Base-by-base conservation (phyloP, 2,888 invertebrate species). In the Dicycla oo region DNA sequence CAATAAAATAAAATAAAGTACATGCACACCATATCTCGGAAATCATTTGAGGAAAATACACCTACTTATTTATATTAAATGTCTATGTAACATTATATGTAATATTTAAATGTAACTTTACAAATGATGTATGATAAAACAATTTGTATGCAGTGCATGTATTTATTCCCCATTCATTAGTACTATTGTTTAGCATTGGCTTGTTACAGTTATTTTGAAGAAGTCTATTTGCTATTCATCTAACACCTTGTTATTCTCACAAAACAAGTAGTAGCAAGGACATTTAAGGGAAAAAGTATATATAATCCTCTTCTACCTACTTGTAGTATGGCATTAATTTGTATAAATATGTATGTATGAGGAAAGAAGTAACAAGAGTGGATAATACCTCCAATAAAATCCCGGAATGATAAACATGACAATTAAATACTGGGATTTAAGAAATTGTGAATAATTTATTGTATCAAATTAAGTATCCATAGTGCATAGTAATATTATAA, bases 101-200 rank as follows among this genome's bases (percentile, higher is more conserved):
- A 51, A 73, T 64, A 65, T 76, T 61, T 38, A 64, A 64, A 81
- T 81, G 30, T 68, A 47, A 40, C 49, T 47, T 18, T 40, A 64
- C 54, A 49, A 60, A 60, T 71, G 26, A 63, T 74, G 34, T n/a
- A 75, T n/a, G 51, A 74, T 74, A 74, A 53, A n/a, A 66, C n/a
- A 23, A 68, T 81, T 81, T 75, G 77, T 68, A 76, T 81, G 67
- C 63, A 23, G 51, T 43, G 56, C 40, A 45, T 53, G 20, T 64
- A 43, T 18, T 54, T 64, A 43, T 18, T 54, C 8, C 20, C 18
- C 23, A 76, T 78, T 81, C 81, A 60, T 45, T 60, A 81, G 3
- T n/a, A n/a, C 47, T 68, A 64, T 67, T 68, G 58, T 75, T 56
- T 64, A 40, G 2, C 66, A 63, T 75, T 54, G 54, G 26, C 13